These are phyloP conservation scores for Diarsia mendica DNA, from an alignment of 2,888 invertebrate genomes.

Conservation along the genomic window DNA sequence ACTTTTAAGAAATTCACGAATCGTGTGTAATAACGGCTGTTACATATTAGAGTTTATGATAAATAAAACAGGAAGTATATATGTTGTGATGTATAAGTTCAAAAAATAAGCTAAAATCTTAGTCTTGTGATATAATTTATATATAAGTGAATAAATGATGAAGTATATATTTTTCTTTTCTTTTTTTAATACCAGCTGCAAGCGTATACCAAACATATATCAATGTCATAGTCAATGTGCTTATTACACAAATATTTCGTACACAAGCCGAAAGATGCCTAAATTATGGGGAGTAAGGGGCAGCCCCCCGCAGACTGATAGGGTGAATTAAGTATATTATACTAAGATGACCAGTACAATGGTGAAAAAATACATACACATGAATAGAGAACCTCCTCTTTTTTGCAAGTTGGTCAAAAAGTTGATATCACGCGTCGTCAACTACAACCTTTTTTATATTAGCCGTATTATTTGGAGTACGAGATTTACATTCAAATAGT, in stretches of 20 bases:
- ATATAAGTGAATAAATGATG: constrained; percentile 89
- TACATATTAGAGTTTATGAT: constrained; percentile 84
- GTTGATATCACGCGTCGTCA: no score
- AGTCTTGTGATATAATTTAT: constrained; percentile 90
- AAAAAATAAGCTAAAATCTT: constrained; percentile 86
- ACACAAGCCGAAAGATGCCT: not conserved
- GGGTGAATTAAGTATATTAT: no score
- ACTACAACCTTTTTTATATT: no score
- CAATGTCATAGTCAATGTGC: not conserved
- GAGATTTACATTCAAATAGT: no score
- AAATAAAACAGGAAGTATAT: constrained; percentile 81
- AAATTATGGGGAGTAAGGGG: no score
- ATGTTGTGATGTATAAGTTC: constrained; percentile 90
- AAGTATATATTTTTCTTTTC: constrained; percentile 82
- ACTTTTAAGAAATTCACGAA: constrained; percentile 72
- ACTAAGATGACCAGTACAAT: no score
- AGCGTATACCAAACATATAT: not conserved
- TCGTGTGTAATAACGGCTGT: constrained; percentile 84
- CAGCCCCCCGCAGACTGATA: no score
- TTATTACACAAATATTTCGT: not conserved
- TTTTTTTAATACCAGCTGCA: constrained; percentile 46
- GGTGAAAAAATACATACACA: no score
- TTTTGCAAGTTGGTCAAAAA: no score
- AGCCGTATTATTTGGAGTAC: no score
- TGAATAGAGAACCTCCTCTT: no score